These are phyloP conservation scores for Panurus biarmicus DNA, from an alignment of 2,113 vertebrate genomes.

Conservation along the genomic window DNA sequence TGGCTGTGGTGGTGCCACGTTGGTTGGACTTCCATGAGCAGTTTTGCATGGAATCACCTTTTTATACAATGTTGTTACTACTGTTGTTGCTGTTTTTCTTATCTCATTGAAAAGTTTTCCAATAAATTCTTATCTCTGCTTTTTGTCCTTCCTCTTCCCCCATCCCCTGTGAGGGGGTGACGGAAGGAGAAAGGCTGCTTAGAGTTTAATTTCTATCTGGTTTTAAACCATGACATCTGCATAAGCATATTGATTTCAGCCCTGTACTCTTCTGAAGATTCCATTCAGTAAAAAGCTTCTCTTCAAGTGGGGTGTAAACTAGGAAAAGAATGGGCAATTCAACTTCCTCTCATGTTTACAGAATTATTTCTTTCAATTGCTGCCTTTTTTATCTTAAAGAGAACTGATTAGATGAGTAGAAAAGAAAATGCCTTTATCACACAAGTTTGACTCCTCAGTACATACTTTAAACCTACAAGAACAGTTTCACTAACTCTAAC, in stretches of 20 bases:
- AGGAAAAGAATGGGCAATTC: background rate
- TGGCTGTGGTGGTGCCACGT: accelerated
- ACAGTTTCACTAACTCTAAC: background rate
- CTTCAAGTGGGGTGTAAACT: background rate
- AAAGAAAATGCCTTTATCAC: background rate
- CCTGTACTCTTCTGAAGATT: background rate
- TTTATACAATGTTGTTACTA: background rate
- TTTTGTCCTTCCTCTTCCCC: no score
- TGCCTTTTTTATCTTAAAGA: background rate
- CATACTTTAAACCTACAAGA: background rate
- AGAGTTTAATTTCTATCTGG: background rate
- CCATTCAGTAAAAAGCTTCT: background rate
- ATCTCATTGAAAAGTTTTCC: background rate
- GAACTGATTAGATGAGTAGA: background rate
- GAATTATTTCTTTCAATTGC: background rate
- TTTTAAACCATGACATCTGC: background rate
- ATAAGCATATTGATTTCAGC: background rate
- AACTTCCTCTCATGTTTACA: background rate
- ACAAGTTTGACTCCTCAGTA: background rate
- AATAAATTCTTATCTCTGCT: background rate
- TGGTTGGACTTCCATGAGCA: accelerated
- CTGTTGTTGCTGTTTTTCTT: background rate
- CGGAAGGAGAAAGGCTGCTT: background rate
- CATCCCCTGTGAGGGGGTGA: no score
- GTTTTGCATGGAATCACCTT: background rate